Percentiles rank a stretch among this genome's conserved stretches.
phyloP scores from a whole-genome alignment of 92 coral and sea anemone species.

The Phenganax stokvisi region DNA sequence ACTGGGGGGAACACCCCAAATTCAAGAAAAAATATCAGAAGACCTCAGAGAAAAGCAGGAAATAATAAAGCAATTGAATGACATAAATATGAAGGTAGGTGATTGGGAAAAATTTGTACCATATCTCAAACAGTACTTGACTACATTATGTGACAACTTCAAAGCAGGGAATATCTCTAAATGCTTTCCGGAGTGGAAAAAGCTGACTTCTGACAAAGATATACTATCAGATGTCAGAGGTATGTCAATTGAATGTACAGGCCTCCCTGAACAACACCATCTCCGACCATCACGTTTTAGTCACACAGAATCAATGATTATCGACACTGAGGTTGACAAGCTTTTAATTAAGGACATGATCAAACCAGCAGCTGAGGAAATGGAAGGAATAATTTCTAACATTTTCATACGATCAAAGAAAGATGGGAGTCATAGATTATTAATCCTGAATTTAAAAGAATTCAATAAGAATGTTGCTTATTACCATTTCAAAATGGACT shows the following conservation, averaged over 20 bases:
- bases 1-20: neutral
- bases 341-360: neutral
- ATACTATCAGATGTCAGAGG: neutral
- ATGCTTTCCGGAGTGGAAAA: constrained; percentile 1
- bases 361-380: neutral
- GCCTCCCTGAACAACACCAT: neutral
- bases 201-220: neutral
- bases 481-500: constrained; percentile 42
- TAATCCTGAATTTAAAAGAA: constrained; percentile 17
- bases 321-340: neutral
- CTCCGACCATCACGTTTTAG: neutral
- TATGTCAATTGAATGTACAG: neutral
- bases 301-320: neutral
- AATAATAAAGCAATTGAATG: too few relatives aligned
- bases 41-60: too few relatives aligned
- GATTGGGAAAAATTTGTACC: neutral
- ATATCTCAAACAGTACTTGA: neutral
- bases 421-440: constrained; percentile 7
- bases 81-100: neutral
- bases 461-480: constrained; percentile 10
- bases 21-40: too few relatives aligned
- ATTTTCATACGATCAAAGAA: constrained; percentile 15
- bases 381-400: neutral
- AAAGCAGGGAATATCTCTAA: constrained; percentile 25
- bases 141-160: constrained; percentile 10